Evolutionary conservation across 2,888 invertebrate genomes (phyloP).

Genomic region (Thyatira batis): DNA sequence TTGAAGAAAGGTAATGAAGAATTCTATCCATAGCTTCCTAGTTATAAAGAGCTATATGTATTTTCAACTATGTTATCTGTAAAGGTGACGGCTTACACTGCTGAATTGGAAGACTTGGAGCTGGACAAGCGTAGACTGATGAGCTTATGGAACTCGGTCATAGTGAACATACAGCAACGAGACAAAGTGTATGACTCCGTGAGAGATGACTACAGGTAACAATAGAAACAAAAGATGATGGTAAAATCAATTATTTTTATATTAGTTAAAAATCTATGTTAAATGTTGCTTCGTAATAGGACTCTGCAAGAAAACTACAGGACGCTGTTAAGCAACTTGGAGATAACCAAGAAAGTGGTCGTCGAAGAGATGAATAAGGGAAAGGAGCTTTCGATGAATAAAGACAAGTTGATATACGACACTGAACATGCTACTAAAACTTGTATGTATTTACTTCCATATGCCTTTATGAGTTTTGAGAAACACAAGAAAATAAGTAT

Average conservation of each 20-base stretch:
- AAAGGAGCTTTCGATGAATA: slow-evolving; percentile 83
- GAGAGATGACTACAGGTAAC: slow-evolving; percentile 78
- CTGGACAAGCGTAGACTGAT: slow-evolving; percentile 86
- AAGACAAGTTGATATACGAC: slow-evolving; percentile 82
- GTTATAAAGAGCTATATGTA: neutral
- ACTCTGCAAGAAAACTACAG: slow-evolving; percentile 81
- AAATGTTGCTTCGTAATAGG: slow-evolving; percentile 50
- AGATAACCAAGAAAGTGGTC: slow-evolving; percentile 85
- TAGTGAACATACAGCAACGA: slow-evolving; percentile 86
- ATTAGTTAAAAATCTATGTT: neutral
- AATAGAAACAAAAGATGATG: neutral
- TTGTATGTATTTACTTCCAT: slow-evolving; percentile 45
- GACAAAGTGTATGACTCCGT: slow-evolving; percentile 86
- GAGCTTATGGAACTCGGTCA: slow-evolving; percentile 88
- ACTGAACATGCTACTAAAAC: slow-evolving; percentile 66
- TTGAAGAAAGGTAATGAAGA: too few relatives aligned
- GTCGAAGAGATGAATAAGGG: slow-evolving; percentile 86
- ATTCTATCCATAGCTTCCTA: neutral
- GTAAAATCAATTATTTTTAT: too few relatives aligned
- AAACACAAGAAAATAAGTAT: neutral
- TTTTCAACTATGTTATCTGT: neutral
- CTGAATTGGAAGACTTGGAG: slow-evolving; percentile 87
- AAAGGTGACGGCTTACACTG: slow-evolving; percentile 86
- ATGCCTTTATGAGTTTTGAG: neutral
- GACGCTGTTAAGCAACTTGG: slow-evolving; percentile 81